Base-by-base conservation (phyloP, 2,113 vertebrate species). In the Megaleporinus macrocephalus region DNA sequence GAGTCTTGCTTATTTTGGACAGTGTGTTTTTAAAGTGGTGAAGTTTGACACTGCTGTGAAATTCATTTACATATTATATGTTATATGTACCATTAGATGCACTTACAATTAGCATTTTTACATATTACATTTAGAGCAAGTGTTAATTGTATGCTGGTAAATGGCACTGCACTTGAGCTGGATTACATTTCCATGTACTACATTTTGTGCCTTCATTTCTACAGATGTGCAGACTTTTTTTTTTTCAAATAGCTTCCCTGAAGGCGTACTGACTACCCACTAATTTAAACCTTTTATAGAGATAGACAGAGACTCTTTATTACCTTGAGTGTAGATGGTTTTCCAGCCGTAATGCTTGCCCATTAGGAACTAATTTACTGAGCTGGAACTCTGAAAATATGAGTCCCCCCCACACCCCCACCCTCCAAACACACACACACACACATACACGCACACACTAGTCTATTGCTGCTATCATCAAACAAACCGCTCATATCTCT, bases 311-410 rank as follows among this genome's bases (percentile, higher is more conserved):
- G 27, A 59, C 22, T 47, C 36, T 22, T 18, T 29, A 29, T 72
- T 47, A 62, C 55, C 30, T 20, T 22, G 13, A 7, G 3, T 15
- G 7, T 18, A 41, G 29, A 18, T 24, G 2, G 41, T 14, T 81
- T 66, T 22, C 30, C 24, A 36, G 24, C 30, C 3, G 24, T 26
- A 26, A 30, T 26, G 22, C 29, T 68, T 15, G 27, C 78, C 44
- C 66, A 55, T 81, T 81, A 66, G 29, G 12, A 74, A 22, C 33
- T 57, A 44, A n/a, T 65, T 80, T 74, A 63, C 51, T 22, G 16
- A 22, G 30, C 66, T 47, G 12, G 14, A 62, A 57, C 36, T 55
- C 9, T 33, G 24, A 73, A 81, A 65, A 68, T 68, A 68, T 36
- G 5, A 66, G 27, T 5, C 63, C n/a, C n/a, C n/a, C n/a, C n/a